These are phyloP conservation scores for Pyrrhura leucotis DNA, from an alignment of 2,797 vertebrate genomes.

Conservation along the genomic window DNA sequence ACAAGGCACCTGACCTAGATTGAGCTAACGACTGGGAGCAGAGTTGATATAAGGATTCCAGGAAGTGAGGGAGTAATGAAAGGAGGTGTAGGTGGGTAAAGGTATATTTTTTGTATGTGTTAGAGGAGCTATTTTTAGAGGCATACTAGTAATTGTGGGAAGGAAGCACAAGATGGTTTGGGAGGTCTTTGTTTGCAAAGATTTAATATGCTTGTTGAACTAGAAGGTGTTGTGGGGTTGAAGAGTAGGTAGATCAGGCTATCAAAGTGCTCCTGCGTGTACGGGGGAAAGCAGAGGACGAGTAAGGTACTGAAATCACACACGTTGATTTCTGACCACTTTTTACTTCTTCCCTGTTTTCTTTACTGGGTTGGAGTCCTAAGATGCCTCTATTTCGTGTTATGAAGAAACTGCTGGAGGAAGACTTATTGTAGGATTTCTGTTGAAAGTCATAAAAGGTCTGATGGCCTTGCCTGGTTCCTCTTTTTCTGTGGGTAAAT, in stretches of 20 bases:
- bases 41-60: slow-evolving; percentile 12
- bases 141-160: background rate
- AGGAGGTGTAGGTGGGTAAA: background rate
- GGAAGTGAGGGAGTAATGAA: background rate
- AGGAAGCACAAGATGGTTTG: background rate
- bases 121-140: background rate
- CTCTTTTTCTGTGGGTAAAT: background rate
- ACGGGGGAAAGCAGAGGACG: background rate
- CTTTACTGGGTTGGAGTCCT: background rate
- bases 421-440: background rate
- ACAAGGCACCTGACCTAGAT: slow-evolving; percentile 48
- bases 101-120: background rate
- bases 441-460: background rate
- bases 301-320: background rate
- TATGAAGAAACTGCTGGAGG: background rate
- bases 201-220: background rate
- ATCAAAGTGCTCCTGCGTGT: background rate
- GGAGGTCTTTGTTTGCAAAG: background rate
- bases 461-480: background rate
- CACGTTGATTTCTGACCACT: background rate
- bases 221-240: background rate
- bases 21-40: background rate
- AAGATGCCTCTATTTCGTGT: background rate
- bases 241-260: background rate
- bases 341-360: background rate